A percentile compares a stretch with the other conserved stretches of the same genome.
Evolutionary conservation across 2,113 vertebrate species (phyloP).

Genomic region (Laticauda laticaudata): DNA sequence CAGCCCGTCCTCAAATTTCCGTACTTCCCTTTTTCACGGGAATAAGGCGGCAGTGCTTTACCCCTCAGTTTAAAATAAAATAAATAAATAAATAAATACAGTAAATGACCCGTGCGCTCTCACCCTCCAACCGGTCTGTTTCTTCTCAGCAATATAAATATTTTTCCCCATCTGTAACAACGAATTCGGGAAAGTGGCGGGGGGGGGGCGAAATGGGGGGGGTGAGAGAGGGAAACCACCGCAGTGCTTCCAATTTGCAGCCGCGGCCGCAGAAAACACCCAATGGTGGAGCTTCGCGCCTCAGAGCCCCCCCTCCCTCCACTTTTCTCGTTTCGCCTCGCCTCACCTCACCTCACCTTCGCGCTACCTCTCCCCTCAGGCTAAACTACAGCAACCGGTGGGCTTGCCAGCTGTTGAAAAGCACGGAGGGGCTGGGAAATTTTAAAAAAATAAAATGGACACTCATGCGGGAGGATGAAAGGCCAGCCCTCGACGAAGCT

Average conservation of each 20-base stretch:
- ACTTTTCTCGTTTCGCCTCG: not conserved
- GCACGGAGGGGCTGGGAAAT: not conserved
- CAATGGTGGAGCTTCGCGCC: slow-evolving; percentile 65
- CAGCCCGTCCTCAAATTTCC: slow-evolving; percentile 42
- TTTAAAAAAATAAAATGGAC: not conserved
- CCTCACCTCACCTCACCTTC: not conserved
- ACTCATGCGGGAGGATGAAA: not conserved
- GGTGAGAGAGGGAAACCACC: slow-evolving; percentile 15
- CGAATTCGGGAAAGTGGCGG: not conserved
- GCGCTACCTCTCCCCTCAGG: not conserved
- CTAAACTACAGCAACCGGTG: not conserved
- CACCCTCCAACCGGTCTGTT: not conserved
- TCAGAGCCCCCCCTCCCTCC: slow-evolving; percentile 36
- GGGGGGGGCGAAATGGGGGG: slow-evolving; percentile 13
- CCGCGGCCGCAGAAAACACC: slow-evolving; percentile 59
- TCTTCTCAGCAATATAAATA: slow-evolving; percentile 15
- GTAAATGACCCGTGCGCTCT: not conserved
- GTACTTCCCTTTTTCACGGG: slow-evolving; percentile 31
- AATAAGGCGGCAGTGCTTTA: slow-evolving; percentile 15
- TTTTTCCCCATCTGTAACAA: slow-evolving; percentile 19
- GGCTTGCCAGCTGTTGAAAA: slow-evolving; percentile 9
- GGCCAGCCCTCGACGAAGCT: not conserved
- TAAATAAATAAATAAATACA: not conserved
- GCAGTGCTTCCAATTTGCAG: slow-evolving; percentile 60
- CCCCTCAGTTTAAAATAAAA: slow-evolving; percentile 5